A percentile compares a stretch with the other conserved stretches of the same genome.
Conservation (phyloP, 64 coral and sea anemone species). For the Cladopsammia gracilis region DNA sequence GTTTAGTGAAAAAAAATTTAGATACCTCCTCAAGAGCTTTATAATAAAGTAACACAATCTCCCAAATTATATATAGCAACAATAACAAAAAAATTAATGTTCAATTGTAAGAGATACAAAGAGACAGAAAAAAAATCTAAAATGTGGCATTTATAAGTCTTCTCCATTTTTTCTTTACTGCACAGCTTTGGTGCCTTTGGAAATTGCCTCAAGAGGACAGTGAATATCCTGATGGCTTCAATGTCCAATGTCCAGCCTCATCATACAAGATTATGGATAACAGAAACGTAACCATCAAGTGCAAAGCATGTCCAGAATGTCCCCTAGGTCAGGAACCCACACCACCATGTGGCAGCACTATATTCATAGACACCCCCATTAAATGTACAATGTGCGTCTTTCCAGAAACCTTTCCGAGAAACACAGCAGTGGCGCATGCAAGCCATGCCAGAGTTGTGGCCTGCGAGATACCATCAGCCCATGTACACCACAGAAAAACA, state of each 20-base stretch:
- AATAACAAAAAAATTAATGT: too few species aligned
- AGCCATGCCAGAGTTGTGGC: background rate
- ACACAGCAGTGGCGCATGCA: background rate
- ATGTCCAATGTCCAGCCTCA: background rate
- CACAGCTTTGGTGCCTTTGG: background rate
- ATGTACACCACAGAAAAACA: background rate
- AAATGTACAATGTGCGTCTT: background rate
- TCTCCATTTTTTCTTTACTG: too few species aligned
- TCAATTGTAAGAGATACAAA: too few species aligned
- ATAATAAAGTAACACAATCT: too few species aligned
- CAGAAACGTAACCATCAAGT: background rate
- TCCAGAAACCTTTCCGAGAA: background rate
- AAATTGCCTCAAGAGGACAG: background rate
- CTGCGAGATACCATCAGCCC: background rate
- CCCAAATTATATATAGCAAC: too few species aligned
- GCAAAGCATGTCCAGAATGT: background rate
- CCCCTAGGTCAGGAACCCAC: background rate
- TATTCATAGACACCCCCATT: background rate
- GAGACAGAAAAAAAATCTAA: too few species aligned
- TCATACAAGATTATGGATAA: background rate
- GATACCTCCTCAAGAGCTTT: too few species aligned
- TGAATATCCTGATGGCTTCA: background rate
- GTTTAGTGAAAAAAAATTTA: too few species aligned
- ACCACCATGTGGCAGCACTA: slow-evolving; percentile 1
- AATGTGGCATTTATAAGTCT: too few species aligned